Base-by-base conservation (phyloP, 2,113 vertebrate species). In the Leiothrix lutea region DNA sequence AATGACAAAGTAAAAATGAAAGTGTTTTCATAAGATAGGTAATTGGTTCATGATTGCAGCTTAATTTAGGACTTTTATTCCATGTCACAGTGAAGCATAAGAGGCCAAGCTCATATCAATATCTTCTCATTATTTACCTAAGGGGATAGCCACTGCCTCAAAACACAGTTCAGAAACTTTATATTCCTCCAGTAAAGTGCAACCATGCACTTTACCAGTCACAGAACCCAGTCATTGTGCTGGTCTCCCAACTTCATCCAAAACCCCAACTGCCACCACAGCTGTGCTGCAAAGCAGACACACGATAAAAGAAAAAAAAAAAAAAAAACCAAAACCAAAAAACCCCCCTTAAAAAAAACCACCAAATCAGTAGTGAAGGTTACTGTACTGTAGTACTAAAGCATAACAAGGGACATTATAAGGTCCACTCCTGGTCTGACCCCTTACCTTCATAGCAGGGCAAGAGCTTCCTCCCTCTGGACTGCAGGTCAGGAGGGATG, bases 371-470 rank as follows among this genome's bases (percentile, higher is more conserved):
- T 31, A 69, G 22, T 6, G 18, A 89, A 23, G 11, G 7, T 29
- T 47, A 42, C 17, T 17, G 33, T 47, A 42, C 17, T 17, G 29
- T 16, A 35, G 31, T 31, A 35, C 14, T 23, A 51, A 45, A 83
- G 8, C 3, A 1, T 10, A 75, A 25, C 9, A 4, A 70, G 16
- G 8, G 15, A 53, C 21, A 8, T n/a, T 48, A n/a, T 10, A 20
- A 75, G 60, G 31, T 23, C 31, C 4, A 1, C 36, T 77, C 25
- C 21, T 2, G 0, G 12, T 16, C 45, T 14, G 26, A 36, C 14
- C 12, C 8, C 95, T 96, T 97, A 99, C 99, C 99, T 99, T 99
- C 99, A 8, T 99, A 99, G 97, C 99, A 99, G 22, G 99, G 99
- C 80, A 99, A 98, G 85, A 99, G 98, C 2, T 97, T 97, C 88